phyloP scores from a whole-genome alignment of 1,140 invertebrate species.

The Atopsyche davidsoni region DNA sequence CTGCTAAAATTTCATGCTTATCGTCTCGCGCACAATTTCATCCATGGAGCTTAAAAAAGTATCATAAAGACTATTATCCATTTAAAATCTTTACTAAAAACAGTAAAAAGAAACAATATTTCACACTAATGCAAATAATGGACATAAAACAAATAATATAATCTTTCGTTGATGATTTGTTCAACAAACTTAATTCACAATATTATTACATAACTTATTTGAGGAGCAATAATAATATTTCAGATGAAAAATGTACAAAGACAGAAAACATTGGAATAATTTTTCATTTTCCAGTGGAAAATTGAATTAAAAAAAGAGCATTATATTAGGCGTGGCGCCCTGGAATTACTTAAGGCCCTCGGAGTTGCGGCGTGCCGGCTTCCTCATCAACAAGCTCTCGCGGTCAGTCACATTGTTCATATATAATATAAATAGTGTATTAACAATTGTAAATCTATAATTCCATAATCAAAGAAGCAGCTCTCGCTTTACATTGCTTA shows the following conservation, averaged over 20 bases:
- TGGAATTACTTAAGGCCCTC: too few species aligned
- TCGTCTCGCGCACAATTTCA: not conserved
- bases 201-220: conserved; percentile 1
- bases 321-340: too few species aligned
- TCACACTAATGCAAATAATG: not conserved
- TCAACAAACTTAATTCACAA: conserved; percentile 18
- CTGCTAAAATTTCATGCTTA: not conserved
- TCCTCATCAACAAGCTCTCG: conserved; percentile 9
- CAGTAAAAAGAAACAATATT: not conserved
- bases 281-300: too few species aligned
- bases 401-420: conserved; percentile 15
- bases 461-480: conserved; percentile 8
- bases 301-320: too few species aligned
- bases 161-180: not conserved
- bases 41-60: not conserved
- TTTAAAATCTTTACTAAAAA: not conserved
- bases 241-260: conserved; percentile 7
- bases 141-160: not conserved
- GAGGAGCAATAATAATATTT: conserved; percentile 8
- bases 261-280: too few species aligned
- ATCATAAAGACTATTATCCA: not conserved
- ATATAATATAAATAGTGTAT: conserved; percentile 14
- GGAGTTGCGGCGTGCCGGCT: not conserved
- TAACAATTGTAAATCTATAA: conserved; percentile 14
- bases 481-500: conserved; percentile 6